phyloP scores from a whole-genome alignment of 2,113 vertebrate species.

The Tragelaphus buxtoni region DNA sequence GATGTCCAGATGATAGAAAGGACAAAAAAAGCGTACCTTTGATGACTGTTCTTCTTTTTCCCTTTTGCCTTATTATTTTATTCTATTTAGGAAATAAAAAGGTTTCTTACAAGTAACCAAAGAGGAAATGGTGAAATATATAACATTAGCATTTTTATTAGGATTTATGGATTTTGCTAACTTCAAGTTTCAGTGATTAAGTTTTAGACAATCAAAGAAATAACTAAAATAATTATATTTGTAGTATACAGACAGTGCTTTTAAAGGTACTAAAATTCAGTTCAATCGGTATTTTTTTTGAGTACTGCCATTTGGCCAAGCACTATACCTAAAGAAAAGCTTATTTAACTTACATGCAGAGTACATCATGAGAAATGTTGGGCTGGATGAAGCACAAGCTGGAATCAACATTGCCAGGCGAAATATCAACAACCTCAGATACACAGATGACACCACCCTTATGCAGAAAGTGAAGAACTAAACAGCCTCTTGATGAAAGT shows the following conservation, averaged over 20 bases:
- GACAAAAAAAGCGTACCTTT: background rate
- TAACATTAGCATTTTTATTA: background rate
- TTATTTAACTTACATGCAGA: background rate
- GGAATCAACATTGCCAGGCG: background rate
- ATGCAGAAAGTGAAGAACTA: background rate
- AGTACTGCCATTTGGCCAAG: background rate
- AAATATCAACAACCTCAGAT: background rate
- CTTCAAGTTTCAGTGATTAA: background rate
- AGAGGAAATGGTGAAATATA: background rate
- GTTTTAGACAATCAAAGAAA: background rate
- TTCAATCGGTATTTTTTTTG: background rate
- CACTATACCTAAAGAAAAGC: background rate
- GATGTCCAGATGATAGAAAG: background rate
- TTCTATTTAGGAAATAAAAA: conserved; percentile 14
- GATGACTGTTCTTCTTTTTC: background rate
- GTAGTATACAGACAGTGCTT: background rate
- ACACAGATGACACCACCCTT: background rate
- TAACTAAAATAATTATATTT: background rate
- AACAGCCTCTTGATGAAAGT: background rate
- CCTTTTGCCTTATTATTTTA: conserved; percentile 1
- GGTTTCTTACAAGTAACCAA: background rate
- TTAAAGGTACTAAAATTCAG: background rate
- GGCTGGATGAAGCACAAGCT: background rate
- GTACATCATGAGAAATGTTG: background rate
- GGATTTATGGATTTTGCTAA: background rate